phyloP scores from a whole-genome alignment of 2,888 invertebrate species.

The Luffia ferchaultella region DNA sequence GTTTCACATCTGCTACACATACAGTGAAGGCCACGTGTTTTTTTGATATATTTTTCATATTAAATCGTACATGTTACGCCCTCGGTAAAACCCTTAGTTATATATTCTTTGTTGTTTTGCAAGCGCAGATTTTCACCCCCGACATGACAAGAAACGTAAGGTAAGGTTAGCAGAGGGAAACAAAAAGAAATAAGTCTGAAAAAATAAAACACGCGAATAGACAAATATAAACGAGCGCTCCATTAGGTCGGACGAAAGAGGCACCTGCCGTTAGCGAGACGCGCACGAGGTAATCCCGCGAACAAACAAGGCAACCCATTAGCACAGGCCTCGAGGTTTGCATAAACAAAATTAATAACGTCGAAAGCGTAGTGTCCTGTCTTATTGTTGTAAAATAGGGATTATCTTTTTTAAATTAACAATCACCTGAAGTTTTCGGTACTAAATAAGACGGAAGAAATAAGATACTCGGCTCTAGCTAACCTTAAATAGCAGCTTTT shows the following conservation, averaged over 20 bases:
- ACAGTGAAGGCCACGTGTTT: neutral
- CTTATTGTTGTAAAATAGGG: too few relatives aligned
- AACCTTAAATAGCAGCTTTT: too few relatives aligned
- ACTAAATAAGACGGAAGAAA: too few relatives aligned
- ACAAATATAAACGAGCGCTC: neutral
- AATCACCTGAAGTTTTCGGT: too few relatives aligned
- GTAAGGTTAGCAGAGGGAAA: too few relatives aligned
- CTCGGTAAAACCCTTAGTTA: too few relatives aligned
- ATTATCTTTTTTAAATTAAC: too few relatives aligned
- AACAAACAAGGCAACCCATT: conserved; percentile 35
- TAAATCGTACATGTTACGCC: too few relatives aligned
- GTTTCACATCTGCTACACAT: neutral
- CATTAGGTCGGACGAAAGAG: neutral
- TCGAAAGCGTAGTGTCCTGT: neutral
- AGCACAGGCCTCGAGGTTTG: conserved; percentile 23
- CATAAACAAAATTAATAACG: neutral
- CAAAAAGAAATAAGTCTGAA: neutral
- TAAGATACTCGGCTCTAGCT: too few relatives aligned
- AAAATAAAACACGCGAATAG: neutral
- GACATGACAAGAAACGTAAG: too few relatives aligned
- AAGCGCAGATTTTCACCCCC: too few relatives aligned
- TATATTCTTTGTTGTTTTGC: too few relatives aligned
- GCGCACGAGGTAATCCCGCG: conserved; percentile 28
- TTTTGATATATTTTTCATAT: neutral
- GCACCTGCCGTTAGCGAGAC: neutral